phyloP scores from a whole-genome alignment of 2,888 invertebrate species.

The Troides aeacus region DNA sequence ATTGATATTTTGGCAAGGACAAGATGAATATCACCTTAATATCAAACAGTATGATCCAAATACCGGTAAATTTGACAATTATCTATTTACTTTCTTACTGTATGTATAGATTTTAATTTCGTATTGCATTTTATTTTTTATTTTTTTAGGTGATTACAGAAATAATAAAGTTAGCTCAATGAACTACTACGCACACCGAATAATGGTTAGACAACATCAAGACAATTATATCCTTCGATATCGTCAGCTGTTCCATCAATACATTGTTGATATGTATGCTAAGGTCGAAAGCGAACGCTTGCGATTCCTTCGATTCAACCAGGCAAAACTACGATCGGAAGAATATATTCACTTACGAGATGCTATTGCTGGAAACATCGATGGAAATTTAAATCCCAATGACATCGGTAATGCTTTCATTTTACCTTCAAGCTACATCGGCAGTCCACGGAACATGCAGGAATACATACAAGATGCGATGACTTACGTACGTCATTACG shows the following conservation, averaged over 20 bases:
- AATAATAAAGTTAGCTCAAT: neutral
- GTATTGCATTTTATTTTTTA: neutral
- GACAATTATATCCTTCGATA: neutral
- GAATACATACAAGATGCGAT: conserved; percentile 5
- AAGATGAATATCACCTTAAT: no score
- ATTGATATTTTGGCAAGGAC: no score
- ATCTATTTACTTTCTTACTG: neutral
- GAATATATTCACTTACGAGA: neutral
- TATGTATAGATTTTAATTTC: no score
- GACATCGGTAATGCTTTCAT: conserved; percentile 9
- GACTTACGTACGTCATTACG: neutral
- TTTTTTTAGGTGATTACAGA: conserved; percentile 8
- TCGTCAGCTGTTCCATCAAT: conserved; percentile 4
- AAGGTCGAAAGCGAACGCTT: neutral
- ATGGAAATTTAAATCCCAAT: neutral
- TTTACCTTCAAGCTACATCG: conserved; percentile 7
- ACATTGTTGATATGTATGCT: conserved; percentile 4
- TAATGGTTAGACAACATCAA: conserved; percentile 5
- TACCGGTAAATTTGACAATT: conserved; percentile 1
- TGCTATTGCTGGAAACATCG: conserved; percentile 1
- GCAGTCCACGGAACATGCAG: conserved; percentile 10
- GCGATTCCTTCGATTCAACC: conserved; percentile 1
- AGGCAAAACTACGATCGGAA: no score
- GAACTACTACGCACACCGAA: neutral
- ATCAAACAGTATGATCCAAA: conserved; percentile 5